Evolutionary conservation across 2,113 vertebrate genomes (phyloP), one percentile per base, ranked within the genome.

Genomic region (Nematolebias whitei): DNA sequence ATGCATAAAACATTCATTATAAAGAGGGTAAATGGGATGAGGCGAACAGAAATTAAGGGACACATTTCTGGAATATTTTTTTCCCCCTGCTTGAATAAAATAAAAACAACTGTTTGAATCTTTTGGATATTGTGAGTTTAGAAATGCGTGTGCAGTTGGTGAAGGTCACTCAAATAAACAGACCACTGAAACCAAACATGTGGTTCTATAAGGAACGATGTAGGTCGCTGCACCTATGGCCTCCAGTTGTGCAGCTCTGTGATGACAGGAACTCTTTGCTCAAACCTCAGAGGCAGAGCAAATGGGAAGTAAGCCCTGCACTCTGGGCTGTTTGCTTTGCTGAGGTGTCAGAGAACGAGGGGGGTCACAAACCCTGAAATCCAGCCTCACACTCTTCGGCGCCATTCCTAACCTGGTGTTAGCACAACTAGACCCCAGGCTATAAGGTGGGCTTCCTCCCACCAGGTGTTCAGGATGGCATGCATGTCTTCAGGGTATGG

Each of bases 391-490:
- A 65, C 78, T 64, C 62, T 78, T 84, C 74, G 73, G 72, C 68
- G 19, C 79, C 69, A 75, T 74, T 50, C 73, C 79, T 88, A 84
- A 89, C 82, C 82, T 18, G 40, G 53, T 79, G 86, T 77, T 76
- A 76, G 79, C 71, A 62, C 76, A 56, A 77, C 79, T 77, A 89
- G 84, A 86, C 90, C 89, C 79, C 63, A 75, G 78, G 83, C 74
- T 84, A 82, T 58, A 65, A 90, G 90, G 88, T 89, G 81, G 85
- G 82, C 68, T 72, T 56, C 75, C 64, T 85, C 88, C 78, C 85
- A 82, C 90, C 91, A 92, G 92, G 92, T 92, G 92, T 89, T 88
- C 74, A 23, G 67, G 80, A 84, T 76, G 87, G 79, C 83, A 64
- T 55, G 73, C 82, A 69, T 89, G 87, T 91, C 88, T 87, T 91